A percentile compares a stretch with the other conserved stretches of the same genome.
phyloP scores from a whole-genome alignment of 2,113 vertebrate genomes.

The Perca schrenkii region DNA sequence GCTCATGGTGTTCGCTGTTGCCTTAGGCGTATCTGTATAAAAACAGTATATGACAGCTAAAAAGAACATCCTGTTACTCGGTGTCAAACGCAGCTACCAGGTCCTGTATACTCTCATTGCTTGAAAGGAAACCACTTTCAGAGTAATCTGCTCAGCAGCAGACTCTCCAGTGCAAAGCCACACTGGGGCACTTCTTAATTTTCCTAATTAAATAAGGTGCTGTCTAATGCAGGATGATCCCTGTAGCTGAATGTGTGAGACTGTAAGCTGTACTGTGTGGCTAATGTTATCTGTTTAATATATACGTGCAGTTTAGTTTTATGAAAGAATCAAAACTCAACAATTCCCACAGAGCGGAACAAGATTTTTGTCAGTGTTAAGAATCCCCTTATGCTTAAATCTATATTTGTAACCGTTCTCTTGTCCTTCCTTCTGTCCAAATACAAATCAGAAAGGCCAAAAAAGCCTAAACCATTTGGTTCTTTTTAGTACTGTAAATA shows the following conservation, averaged over 20 bases:
- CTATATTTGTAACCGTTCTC: not conserved
- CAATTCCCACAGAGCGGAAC: not conserved
- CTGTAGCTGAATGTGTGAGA: not conserved
- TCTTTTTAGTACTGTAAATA: not conserved
- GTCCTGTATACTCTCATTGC: conserved; percentile 21
- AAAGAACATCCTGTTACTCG: conserved; percentile 52
- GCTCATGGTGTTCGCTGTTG: conserved; percentile 2
- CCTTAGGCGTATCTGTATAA: conserved; percentile 36
- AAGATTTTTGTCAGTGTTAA: not conserved
- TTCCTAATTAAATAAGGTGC: conserved; percentile 65
- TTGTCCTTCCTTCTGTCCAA: not conserved
- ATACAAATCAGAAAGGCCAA: not conserved
- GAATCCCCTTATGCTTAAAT: not conserved
- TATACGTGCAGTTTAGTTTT: not conserved
- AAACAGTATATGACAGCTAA: conserved; percentile 46
- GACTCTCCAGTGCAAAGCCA: conserved; percentile 38
- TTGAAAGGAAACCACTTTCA: conserved; percentile 47
- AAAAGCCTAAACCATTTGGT: not conserved
- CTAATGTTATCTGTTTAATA: not conserved
- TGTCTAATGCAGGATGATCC: conserved; percentile 39
- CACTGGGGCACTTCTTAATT: conserved; percentile 52
- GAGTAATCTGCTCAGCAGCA: conserved; percentile 62
- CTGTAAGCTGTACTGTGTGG: not conserved
- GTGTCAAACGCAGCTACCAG: conserved; percentile 36
- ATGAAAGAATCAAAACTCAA: not conserved